These are phyloP conservation scores for Nephila pilipes DNA, from an alignment of 1,140 invertebrate genomes.

Conservation along the genomic window DNA sequence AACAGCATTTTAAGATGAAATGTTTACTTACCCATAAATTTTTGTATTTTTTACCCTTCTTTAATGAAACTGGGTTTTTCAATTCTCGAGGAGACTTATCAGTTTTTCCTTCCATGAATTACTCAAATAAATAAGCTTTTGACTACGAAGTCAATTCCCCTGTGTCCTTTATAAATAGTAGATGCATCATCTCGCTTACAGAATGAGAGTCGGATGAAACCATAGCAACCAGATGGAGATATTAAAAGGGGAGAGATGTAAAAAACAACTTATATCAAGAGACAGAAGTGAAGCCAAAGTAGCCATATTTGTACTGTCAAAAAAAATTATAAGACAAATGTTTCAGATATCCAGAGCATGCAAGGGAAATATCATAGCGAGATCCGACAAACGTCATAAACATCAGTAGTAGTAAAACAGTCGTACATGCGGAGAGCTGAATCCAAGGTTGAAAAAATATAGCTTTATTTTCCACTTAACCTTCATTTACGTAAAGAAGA, in stretches of 20 bases:
- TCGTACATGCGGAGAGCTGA: not conserved
- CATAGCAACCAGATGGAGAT: not conserved
- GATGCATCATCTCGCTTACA: not conserved
- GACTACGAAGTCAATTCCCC: not conserved
- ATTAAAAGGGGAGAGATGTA: not conserved
- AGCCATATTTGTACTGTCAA: constrained; percentile 5
- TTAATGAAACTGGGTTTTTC: not conserved
- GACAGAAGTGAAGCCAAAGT: not conserved
- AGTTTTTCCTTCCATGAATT: not conserved
- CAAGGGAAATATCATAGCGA: not conserved
- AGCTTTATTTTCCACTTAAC: not conserved
- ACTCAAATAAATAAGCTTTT: not conserved
- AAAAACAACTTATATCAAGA: not conserved
- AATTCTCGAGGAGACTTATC: not conserved
- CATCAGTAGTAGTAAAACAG: too few species aligned
- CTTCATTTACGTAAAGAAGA: not conserved
- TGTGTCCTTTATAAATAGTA: not conserved
- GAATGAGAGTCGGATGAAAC: not conserved
- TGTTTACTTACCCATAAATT: not conserved
- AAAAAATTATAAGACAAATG: not conserved
- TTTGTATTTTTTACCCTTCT: constrained; percentile 16
- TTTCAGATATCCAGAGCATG: not conserved
- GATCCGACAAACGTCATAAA: not conserved
- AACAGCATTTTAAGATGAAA: too few species aligned
- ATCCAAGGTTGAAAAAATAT: not conserved